These are phyloP conservation scores for Erinaceus europaeus DNA, from an alignment of 2,113 vertebrate species.

Conservation along the genomic window DNA sequence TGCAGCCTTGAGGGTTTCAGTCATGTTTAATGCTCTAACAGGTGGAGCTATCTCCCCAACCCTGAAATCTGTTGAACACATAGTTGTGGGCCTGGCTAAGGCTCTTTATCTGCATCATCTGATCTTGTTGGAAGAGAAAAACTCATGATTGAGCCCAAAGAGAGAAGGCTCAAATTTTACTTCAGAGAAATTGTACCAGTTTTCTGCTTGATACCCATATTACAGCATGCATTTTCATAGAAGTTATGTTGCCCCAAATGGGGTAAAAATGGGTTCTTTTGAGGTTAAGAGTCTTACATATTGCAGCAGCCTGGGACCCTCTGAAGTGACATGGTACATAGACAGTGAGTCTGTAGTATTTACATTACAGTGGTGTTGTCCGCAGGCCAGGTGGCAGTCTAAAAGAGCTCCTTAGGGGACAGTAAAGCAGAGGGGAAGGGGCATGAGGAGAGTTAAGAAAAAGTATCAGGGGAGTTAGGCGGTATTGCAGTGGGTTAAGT, in stretches of 20 bases:
- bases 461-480: no score
- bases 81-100: neutral
- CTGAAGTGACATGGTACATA: neutral
- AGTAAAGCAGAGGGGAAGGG: neutral
- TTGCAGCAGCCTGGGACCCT: neutral
- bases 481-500: no score
- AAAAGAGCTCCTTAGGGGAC: neutral
- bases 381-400: neutral
- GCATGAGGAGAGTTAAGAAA: neutral
- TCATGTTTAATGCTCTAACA: no score
- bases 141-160: neutral
- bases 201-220: neutral
- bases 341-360: neutral
- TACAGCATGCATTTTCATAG: neutral
- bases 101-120: neutral
- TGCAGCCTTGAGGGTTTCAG: no score
- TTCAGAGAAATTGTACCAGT: no score
- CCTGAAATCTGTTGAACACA: neutral
- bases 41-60: no score
- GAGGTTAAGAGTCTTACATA: neutral
- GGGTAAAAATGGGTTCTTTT: neutral
- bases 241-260: neutral
- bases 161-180: neutral
- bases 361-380: neutral
- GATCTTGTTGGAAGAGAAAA: neutral